Evolutionary conservation across 2,797 vertebrate genomes (phyloP).

Genomic region (Enteromius trimaculatus): DNA sequence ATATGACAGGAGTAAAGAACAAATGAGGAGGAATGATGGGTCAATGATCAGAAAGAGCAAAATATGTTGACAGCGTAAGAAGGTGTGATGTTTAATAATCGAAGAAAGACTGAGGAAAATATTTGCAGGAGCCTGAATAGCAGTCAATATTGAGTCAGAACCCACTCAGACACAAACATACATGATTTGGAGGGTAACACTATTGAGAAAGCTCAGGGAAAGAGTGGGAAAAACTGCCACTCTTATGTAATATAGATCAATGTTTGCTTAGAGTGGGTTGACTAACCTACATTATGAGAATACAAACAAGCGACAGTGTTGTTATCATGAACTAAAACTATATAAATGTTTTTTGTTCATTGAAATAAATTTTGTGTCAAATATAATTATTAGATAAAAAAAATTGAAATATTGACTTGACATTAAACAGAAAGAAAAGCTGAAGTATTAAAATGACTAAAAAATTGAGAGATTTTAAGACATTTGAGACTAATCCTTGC

Average conservation of each 20-base stretch:
- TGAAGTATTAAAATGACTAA: not conserved
- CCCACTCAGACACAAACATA: not conserved
- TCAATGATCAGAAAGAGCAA: conserved; percentile 2
- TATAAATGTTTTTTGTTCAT: not conserved
- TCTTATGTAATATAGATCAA: conserved; percentile 11
- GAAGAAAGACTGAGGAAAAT: not conserved
- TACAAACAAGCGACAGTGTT: not conserved
- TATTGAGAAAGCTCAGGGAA: not conserved
- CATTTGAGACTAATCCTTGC: not conserved
- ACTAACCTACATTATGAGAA: not conserved
- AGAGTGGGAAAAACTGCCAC: not conserved
- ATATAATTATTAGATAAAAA: not conserved
- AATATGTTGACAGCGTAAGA: not conserved
- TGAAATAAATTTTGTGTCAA: not conserved
- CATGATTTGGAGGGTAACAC: not conserved
- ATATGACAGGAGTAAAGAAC: conserved; percentile 5
- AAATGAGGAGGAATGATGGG: not conserved
- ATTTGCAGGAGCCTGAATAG: conserved; percentile 1
- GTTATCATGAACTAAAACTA: not conserved
- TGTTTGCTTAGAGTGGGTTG: not conserved
- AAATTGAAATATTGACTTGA: not conserved
- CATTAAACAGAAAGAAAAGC: not conserved
- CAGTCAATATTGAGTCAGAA: not conserved
- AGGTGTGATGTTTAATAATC: not conserved
- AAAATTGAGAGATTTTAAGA: not conserved